Percentiles rank a stretch among this genome's conserved stretches.
Conservation (phyloP, 2,888 invertebrate species). For the Drosophila borealis region DNA sequence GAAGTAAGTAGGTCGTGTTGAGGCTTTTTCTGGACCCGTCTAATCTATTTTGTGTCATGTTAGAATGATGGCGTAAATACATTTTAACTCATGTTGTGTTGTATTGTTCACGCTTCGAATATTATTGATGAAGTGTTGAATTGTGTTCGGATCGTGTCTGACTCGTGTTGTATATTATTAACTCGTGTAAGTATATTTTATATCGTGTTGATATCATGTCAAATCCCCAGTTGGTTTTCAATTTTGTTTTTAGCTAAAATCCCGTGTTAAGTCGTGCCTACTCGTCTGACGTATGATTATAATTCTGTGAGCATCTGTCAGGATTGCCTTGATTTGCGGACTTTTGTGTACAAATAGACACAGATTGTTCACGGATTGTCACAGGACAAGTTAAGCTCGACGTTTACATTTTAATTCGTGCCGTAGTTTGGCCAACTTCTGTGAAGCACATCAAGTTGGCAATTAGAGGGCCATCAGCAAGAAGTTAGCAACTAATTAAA, state of each 20-base stretch:
- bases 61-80: too few relatives aligned
- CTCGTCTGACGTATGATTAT: not conserved
- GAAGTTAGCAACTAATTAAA: constrained; percentile 53
- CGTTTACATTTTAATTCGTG: constrained; percentile 40
- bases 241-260: not conserved
- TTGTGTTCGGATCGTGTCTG: too few relatives aligned
- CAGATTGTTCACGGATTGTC: constrained; percentile 16
- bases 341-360: constrained; percentile 5
- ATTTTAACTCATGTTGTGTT: too few relatives aligned
- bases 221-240: not conserved
- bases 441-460: constrained; percentile 23
- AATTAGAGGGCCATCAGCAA: constrained; percentile 34
- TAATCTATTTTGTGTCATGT: too few relatives aligned
- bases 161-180: not conserved
- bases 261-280: not conserved
- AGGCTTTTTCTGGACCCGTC: too few relatives aligned
- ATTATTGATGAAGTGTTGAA: too few relatives aligned
- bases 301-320: constrained; percentile 3
- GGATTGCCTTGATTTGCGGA: constrained; percentile 1
- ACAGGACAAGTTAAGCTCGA: constrained; percentile 9
- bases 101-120: too few relatives aligned
- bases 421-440: constrained; percentile 11
- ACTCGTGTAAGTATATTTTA: too few relatives aligned
- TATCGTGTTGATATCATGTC: not conserved
- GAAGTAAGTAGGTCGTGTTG: too few relatives aligned